phyloP scores from a whole-genome alignment of 2,888 invertebrate species.

The Heteromyza rotundicornis region DNA sequence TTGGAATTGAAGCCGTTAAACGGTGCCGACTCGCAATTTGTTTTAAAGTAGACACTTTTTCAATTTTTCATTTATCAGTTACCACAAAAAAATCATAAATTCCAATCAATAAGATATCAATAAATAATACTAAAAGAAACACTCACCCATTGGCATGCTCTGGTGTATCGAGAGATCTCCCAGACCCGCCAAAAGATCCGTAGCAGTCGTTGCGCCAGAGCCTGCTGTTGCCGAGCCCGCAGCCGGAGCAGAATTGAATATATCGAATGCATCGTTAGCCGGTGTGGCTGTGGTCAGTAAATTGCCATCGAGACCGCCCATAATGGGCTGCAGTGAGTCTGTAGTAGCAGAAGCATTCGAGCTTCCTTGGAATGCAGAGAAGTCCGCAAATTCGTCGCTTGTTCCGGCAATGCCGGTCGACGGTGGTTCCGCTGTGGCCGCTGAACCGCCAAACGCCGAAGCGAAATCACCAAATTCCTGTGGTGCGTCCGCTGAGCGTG shows the following conservation, averaged over 20 bases:
- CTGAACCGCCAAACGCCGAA: slow-evolving; percentile 68
- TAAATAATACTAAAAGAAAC: no score
- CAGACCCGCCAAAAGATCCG: slow-evolving; percentile 65
- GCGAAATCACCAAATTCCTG: slow-evolving; percentile 81
- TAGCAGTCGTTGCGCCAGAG: slow-evolving; percentile 42
- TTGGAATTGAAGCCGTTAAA: no score
- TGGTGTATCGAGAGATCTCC: slow-evolving; percentile 61
- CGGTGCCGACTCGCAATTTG: no score
- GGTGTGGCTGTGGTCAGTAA: slow-evolving; percentile 44
- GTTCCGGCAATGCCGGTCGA: slow-evolving; percentile 37
- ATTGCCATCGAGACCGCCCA: slow-evolving; percentile 42
- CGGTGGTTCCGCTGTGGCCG: slow-evolving; percentile 35
- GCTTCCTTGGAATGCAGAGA: slow-evolving; percentile 71
- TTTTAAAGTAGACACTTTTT: neutral
- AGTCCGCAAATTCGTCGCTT: slow-evolving; percentile 81
- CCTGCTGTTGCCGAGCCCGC: slow-evolving; percentile 17
- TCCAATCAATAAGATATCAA: no score
- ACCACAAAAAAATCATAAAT: no score
- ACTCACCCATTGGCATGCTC: slow-evolving; percentile 61
- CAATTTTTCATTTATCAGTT: no score
- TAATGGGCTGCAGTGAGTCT: slow-evolving; percentile 9
- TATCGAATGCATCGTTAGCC: slow-evolving; percentile 52
- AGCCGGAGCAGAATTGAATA: slow-evolving; percentile 43
- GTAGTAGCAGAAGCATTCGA: slow-evolving; percentile 21
- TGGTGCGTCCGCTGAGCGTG: slow-evolving; percentile 62